Evolutionary conservation across 2,888 invertebrate species (phyloP).

Genomic region (Diarsia brunnea): DNA sequence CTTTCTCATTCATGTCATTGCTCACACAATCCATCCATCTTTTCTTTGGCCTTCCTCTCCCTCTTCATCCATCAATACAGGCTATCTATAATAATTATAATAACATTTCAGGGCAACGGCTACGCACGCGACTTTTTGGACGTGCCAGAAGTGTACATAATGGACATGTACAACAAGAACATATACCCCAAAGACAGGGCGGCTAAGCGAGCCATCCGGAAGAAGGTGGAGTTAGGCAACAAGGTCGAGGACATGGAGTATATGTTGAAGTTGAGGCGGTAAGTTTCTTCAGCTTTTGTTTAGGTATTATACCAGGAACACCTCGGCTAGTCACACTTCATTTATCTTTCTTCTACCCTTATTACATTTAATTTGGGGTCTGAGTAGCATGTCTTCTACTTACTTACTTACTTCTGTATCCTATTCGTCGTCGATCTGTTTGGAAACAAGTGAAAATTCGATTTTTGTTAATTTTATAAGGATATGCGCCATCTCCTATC

Average conservation of each 20-base stretch:
- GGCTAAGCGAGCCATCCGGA: conserved; percentile 94
- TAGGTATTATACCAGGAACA: neutral
- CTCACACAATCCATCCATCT: no score
- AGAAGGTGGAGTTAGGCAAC: conserved; percentile 92
- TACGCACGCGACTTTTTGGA: conserved; percentile 95
- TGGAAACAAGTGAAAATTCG: no score
- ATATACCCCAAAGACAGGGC: conserved; percentile 95
- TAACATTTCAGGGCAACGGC: conserved; percentile 94
- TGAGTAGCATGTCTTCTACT: neutral
- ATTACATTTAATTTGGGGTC: neutral
- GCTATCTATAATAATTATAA: neutral
- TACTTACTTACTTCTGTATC: no score
- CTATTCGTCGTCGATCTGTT: no score
- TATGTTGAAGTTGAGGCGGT: conserved; percentile 92
- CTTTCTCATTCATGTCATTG: no score
- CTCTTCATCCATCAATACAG: no score
- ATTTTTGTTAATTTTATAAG: no score
- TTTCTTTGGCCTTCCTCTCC: no score
- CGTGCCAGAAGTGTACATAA: conserved; percentile 94
- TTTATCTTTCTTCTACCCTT: neutral
- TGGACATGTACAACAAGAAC: conserved; percentile 96
- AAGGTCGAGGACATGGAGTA: conserved; percentile 93
- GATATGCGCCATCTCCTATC: no score
- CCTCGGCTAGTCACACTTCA: neutral
- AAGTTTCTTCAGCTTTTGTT: conserved; percentile 71